These are phyloP conservation scores for Atractosteus spatula DNA, from an alignment of 2,113 vertebrate genomes.

Conservation along the genomic window DNA sequence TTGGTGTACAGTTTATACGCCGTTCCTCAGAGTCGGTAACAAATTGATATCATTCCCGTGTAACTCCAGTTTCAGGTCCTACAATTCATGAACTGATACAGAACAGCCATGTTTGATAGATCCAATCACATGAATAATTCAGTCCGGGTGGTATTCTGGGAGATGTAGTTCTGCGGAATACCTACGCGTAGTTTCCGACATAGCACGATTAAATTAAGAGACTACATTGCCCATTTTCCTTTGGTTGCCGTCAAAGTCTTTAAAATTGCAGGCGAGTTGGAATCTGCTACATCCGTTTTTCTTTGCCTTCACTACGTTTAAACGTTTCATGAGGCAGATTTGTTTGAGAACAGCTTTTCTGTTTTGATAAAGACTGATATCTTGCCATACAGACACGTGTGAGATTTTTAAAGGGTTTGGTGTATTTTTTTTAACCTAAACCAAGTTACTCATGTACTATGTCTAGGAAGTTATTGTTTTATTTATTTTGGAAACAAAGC, in stretches of 20 bases:
- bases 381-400: no score
- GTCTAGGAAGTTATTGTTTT: no score
- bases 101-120: slow-evolving; percentile 55
- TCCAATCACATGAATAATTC: slow-evolving; percentile 53
- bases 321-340: no score
- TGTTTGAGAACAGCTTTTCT: no score
- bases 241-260: neutral
- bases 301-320: no score
- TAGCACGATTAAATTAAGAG: neutral
- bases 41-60: slow-evolving; percentile 16
- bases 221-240: slow-evolving; percentile 25
- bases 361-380: no score
- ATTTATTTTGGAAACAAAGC: no score
- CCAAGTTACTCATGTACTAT: no score
- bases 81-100: slow-evolving; percentile 33
- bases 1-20: neutral
- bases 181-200: neutral
- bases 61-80: slow-evolving; percentile 42
- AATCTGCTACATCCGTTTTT: no score
- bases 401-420: no score
- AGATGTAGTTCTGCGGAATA: slow-evolving; percentile 34
- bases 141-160: slow-evolving; percentile 34
- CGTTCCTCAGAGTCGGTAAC: neutral
- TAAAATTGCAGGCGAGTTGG: no score
- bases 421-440: no score